Conservation (phyloP, 2,797 vertebrate genomes). For the Eidolon dupreanum region DNA sequence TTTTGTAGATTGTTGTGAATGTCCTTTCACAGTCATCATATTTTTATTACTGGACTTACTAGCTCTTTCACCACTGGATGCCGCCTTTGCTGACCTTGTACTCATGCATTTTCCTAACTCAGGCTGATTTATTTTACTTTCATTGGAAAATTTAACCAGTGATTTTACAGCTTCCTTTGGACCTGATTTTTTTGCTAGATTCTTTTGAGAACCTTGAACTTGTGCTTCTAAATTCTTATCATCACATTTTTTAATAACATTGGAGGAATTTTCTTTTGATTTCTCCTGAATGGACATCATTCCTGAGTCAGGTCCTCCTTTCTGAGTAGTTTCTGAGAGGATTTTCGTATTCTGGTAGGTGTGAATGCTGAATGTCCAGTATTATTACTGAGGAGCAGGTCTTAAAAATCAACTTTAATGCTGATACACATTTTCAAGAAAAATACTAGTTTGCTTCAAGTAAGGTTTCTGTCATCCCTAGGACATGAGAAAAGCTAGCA, state of each 20-base stretch:
- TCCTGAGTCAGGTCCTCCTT: slow-evolving; percentile 61
- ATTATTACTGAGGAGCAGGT: slow-evolving; percentile 61
- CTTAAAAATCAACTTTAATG: slow-evolving; percentile 61
- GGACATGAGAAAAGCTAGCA: slow-evolving; percentile 53
- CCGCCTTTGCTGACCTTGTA: slow-evolving; percentile 79
- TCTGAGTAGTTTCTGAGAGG: slow-evolving; percentile 34
- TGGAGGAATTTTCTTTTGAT: slow-evolving; percentile 70
- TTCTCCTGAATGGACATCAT: slow-evolving; percentile 70
- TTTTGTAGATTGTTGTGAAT: slow-evolving; percentile 78
- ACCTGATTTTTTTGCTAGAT: slow-evolving; percentile 53
- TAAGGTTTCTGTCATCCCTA: slow-evolving; percentile 64
- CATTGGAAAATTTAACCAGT: slow-evolving; percentile 71
- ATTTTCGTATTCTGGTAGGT: not conserved
- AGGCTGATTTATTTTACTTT: slow-evolving; percentile 68
- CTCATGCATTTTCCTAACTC: slow-evolving; percentile 77
- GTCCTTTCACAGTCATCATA: slow-evolving; percentile 62
- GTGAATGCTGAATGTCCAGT: slow-evolving; percentile 63
- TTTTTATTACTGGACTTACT: slow-evolving; percentile 67
- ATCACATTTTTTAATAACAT: slow-evolving; percentile 63
- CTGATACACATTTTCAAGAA: slow-evolving; percentile 68
- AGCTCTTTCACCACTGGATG: slow-evolving; percentile 63
- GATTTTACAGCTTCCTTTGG: slow-evolving; percentile 71
- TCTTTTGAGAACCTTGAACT: slow-evolving; percentile 67
- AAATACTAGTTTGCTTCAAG: slow-evolving; percentile 61
- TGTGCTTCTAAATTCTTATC: slow-evolving; percentile 64